These are phyloP conservation scores for Lymantria dispar DNA, from an alignment of 2,888 invertebrate species.

Conservation along the genomic window DNA sequence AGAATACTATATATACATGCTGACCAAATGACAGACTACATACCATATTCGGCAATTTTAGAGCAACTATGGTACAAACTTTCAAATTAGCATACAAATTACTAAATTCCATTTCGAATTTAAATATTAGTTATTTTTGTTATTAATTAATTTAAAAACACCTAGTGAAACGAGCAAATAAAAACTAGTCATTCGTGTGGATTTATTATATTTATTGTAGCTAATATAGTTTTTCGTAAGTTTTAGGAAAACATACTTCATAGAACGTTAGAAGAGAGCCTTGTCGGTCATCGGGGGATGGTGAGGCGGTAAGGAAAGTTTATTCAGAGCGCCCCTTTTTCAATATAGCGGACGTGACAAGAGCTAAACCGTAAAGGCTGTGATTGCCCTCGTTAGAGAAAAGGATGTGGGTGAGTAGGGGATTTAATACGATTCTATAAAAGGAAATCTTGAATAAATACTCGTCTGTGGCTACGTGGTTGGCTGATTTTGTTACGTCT, in stretches of 20 bases:
- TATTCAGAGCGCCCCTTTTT: conserved; percentile 18
- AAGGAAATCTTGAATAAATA: neutral
- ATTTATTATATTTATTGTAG: too few relatives aligned
- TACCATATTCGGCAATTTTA: too few relatives aligned
- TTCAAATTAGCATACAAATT: too few relatives aligned
- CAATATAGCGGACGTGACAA: conserved; percentile 19
- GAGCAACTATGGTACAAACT: too few relatives aligned
- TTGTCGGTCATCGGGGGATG: neutral
- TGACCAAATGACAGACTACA: too few relatives aligned
- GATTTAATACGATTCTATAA: conserved; percentile 1
- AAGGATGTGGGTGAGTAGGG: conserved; percentile 12
- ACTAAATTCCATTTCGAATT: too few relatives aligned
- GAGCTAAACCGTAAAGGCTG: conserved; percentile 10
- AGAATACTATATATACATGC: too few relatives aligned
- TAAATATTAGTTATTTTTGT: too few relatives aligned
- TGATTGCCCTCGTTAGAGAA: conserved; percentile 27
- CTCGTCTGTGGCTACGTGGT: neutral
- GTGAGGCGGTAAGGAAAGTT: conserved; percentile 10
- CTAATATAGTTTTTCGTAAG: too few relatives aligned
- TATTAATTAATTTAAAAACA: too few relatives aligned
- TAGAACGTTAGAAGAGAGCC: neutral
- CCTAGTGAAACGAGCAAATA: too few relatives aligned
- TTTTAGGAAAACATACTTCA: neutral
- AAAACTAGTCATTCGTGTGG: too few relatives aligned
- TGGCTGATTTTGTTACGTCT: neutral